phyloP scores from a whole-genome alignment of 2,113 vertebrate genomes.

The Phaethon lepturus region DNA sequence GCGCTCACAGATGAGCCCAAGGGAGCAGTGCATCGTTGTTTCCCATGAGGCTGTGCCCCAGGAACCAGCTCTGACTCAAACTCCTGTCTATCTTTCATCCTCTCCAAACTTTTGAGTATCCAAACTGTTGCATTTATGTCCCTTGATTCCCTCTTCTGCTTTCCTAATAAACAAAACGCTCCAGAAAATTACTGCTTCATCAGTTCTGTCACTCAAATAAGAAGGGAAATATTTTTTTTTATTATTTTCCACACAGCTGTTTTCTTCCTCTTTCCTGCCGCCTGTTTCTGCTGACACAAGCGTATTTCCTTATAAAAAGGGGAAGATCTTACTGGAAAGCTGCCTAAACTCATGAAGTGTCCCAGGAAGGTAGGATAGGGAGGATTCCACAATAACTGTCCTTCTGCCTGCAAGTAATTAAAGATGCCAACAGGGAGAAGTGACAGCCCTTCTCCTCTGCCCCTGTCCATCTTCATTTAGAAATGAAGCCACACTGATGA shows the following conservation, averaged over 20 bases:
- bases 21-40: not conserved
- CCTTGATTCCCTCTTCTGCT: conserved; percentile 29
- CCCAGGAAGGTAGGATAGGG: not conserved
- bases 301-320: conserved; percentile 33
- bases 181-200: conserved; percentile 53
- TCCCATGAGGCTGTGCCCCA: not conserved
- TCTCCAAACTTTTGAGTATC: not conserved
- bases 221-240: not conserved
- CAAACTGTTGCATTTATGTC: not conserved
- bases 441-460: not conserved
- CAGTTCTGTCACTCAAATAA: conserved; percentile 57
- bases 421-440: not conserved
- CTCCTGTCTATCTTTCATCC: not conserved
- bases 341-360: conserved; percentile 18
- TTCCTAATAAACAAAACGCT: not conserved
- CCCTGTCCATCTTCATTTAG: not conserved
- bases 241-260: conserved; percentile 41
- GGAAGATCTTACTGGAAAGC: conserved; percentile 51
- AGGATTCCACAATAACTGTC: not conserved
- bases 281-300: conserved; percentile 48
- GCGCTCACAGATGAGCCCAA: not conserved
- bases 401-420: not conserved
- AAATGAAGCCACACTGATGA: not conserved
- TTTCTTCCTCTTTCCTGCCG: conserved; percentile 55
- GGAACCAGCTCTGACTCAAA: not conserved